Percentiles rank a stretch among this genome's conserved stretches.
phyloP scores from a whole-genome alignment of 2,797 vertebrate species.

The Catamblyrhynchus diadema region DNA sequence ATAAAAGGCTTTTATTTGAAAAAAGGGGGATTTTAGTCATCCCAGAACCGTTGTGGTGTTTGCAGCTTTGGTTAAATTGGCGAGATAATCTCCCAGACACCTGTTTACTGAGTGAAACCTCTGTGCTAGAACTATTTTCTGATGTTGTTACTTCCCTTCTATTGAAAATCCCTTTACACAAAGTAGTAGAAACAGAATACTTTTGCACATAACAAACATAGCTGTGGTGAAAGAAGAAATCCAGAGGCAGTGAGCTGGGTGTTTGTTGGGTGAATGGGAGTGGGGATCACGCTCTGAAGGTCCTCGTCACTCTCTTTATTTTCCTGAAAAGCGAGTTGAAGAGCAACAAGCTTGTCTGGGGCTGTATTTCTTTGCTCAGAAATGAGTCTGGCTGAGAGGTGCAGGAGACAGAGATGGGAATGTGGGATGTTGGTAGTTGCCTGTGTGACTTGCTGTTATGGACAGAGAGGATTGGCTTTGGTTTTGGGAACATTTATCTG shows the following conservation, averaged over 20 bases:
- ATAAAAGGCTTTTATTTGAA: slow-evolving; percentile 27
- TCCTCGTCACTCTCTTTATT: not conserved
- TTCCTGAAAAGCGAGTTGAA: not conserved
- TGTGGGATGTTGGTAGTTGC: not conserved
- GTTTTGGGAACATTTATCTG: not conserved
- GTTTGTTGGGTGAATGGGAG: not conserved
- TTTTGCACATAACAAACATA: not conserved
- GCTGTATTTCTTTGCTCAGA: not conserved
- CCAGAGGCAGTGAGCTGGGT: not conserved
- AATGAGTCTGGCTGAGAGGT: not conserved
- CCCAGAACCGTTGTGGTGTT: not conserved
- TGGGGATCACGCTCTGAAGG: not conserved
- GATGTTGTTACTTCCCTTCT: not conserved
- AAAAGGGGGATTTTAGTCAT: not conserved
- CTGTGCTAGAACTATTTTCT: not conserved
- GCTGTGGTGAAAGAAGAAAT: not conserved
- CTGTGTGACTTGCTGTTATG: not conserved
- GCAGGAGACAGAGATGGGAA: not conserved
- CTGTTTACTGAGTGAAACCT: slow-evolving; percentile 25
- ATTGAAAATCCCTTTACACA: slow-evolving; percentile 11
- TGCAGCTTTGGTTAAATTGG: slow-evolving; percentile 56
- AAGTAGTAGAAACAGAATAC: not conserved
- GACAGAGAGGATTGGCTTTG: not conserved
- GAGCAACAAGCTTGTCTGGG: not conserved
- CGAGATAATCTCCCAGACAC: slow-evolving; percentile 33